Base-by-base conservation (phyloP, 2,113 vertebrate species). In the Tringa solitaria region DNA sequence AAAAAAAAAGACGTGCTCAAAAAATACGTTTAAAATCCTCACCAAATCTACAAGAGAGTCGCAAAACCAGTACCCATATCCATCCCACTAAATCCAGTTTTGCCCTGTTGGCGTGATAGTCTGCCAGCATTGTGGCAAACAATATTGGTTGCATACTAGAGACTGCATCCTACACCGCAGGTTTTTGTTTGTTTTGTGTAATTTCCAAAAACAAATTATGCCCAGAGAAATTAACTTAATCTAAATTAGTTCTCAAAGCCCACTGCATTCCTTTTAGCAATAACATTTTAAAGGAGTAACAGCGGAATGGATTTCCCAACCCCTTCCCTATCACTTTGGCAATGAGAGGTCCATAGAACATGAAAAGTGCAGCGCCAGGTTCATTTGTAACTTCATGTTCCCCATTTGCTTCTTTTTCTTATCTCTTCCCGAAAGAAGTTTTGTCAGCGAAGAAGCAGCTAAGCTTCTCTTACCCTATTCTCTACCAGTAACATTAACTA, bases 1-100 rank as follows among this genome's bases (percentile, higher is more conserved):
- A 94, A 79, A 97, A 75, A 98, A 24, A 96, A 50, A 96, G 37
- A 75, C 60, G 85, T 15, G 13, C 59, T 97, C 37, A 75, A 77
- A 79, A 73, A 45, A 26, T 16, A 30, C 1, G 0, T 30, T 46
- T 39, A 59, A 88, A 70, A 30, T 37, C 26, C 37, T 75, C 9
- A 67, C 4, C 17, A 74, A 50, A 37, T 77, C 37, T 19, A 53
- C 59, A 26, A 5, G 21, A 43, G 24, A 46, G 7, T 39, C 65
- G 9, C 32, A 88, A 77, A 61, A 86, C 0, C 4, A 53, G 22
- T 53, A 57, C 24, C 27, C 8, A 35, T 24, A 57, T 19, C 37
- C 23, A 46, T 37, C 56, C 26, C 51, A 56, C 32, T 53, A 67
- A 28, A 6, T 73, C 26, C 0, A 1, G 9, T 20, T 83, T 86